Base-by-base conservation (phyloP, 2,888 invertebrate species). In the Xylocampa areola region DNA sequence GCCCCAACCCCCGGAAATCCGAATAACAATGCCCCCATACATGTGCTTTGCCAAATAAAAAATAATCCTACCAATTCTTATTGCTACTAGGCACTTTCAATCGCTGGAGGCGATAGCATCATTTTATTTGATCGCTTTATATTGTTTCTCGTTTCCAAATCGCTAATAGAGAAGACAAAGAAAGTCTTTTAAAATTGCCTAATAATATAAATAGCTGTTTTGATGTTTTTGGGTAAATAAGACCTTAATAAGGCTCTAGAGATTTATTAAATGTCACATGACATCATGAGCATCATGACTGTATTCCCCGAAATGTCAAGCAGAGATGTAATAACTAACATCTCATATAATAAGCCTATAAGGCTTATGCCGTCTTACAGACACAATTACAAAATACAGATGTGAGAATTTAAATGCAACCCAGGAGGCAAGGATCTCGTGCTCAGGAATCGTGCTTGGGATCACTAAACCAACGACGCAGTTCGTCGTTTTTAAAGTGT, bases 1-100 rank as follows among this genome's bases (percentile, higher is more conserved):
- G 55, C 57, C 17, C 27, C 47, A 39, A 49, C 70, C 77, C 73
- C 62, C 58, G 64, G 39, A 60, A 74, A 79, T 78, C 61, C 68
- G 77, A 77, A 81, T 84, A 83, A 78, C 77, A 85, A 82, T 72
- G 60, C 73, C 62, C 52, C 62, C 66, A 66, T 69, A 76, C 71
- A 41, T 44, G 23, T 33, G 52, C 41, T 51, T 47, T 59, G 65
- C 73, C 79, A 83, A 82, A 85, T 83, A 84, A 84, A 86, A 83
- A 81, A 81, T 80, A 82, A 84, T 82, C 77, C 79, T 43, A 59
- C 77, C 77, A 60, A 75, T 76, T 76, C 66, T 62, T 54, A 62
- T 65, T 60, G 71, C 71, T 63, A 72, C 61, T 70, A 62, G 59
- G 55, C 52, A 57, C 62, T 59, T 53, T 39, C 66, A 62, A 69